Evolutionary conservation across 2,113 vertebrate genomes (phyloP).

Genomic region (Ginglymostoma cirratum): DNA sequence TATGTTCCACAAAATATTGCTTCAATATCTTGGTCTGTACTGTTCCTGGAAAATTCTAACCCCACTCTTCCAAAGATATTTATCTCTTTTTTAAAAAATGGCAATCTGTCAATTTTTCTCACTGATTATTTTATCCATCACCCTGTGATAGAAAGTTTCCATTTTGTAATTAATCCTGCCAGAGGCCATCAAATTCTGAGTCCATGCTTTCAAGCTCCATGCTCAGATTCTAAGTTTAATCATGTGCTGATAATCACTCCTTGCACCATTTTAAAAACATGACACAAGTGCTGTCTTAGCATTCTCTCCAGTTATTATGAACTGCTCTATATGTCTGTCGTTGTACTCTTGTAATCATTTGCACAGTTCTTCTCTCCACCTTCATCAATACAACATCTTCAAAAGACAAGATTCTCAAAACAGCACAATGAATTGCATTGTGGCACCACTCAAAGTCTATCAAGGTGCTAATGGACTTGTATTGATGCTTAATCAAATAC

Average conservation of each 20-base stretch:
- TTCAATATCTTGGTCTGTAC: neutral
- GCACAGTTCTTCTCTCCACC: neutral
- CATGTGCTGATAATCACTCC: neutral
- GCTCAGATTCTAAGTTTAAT: neutral
- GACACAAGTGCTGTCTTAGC: neutral
- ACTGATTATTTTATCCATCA: neutral
- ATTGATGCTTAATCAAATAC: conserved; percentile 23
- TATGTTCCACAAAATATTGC: neutral
- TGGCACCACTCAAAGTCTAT: neutral
- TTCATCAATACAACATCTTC: neutral
- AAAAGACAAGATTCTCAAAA: neutral
- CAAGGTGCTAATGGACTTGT: neutral
- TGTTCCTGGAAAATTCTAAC: neutral
- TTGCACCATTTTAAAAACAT: neutral
- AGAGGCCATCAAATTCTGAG: neutral
- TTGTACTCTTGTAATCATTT: neutral
- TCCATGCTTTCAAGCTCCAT: neutral
- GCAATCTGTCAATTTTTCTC: neutral
- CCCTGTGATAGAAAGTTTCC: neutral
- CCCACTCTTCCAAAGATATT: neutral
- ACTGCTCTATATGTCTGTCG: neutral
- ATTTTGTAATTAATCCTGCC: neutral
- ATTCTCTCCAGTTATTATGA: neutral
- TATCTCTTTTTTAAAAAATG: neutral
- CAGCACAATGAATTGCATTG: neutral